Base-by-base conservation (phyloP, 2,888 invertebrate genomes). In the Rotaria magnacalcarata region DNA sequence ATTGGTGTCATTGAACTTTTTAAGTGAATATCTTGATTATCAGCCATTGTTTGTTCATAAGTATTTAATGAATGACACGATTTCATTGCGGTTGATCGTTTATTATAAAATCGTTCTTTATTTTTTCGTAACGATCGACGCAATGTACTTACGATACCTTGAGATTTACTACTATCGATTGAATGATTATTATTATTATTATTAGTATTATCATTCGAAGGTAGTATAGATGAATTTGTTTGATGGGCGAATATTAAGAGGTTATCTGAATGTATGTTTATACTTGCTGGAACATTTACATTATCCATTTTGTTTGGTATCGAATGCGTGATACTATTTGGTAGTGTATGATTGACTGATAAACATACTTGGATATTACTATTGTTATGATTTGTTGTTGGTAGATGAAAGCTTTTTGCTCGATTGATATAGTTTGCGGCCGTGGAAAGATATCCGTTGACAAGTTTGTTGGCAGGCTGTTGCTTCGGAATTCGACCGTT, bases 101-200 rank as follows among this genome's bases (percentile, higher is more conserved):
- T 80, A 47, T 80, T 80, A 80, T 80, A 80, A 80, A 80, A 80
- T 16, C 80, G 80, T n/a, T 80, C 80, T 80, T 21, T 80, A 80
- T 80, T 47, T 80, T 80, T 80, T 47, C 47, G 41, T 34, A 80
- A 47, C n/a, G 80, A 80, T 80, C 80, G 80, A 47, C 80, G 80
- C 47, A 80, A 80, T 80, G 80, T 80, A 80, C 47, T 80, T 8
- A 47, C 24, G 10, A 80, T 5, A 43, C 80, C 80, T 80, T 80
- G 43, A 11, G 47, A 11, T 47, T 80, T 80, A 80, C 47, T 80
- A n/a, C 3, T n/a, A 80, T 80, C 47, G 14, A 80, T 80, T n/a
- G 47, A n/a, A 47, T 80, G 14, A 80, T 47, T n/a, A 80, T 47
- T 80, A 67, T 67, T 19, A 24, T n/a, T 10, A 80, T n/a, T n/a